Evolutionary conservation across 2,113 vertebrate genomes (phyloP).

Genomic region (Sminthopsis crassicaudata): DNA sequence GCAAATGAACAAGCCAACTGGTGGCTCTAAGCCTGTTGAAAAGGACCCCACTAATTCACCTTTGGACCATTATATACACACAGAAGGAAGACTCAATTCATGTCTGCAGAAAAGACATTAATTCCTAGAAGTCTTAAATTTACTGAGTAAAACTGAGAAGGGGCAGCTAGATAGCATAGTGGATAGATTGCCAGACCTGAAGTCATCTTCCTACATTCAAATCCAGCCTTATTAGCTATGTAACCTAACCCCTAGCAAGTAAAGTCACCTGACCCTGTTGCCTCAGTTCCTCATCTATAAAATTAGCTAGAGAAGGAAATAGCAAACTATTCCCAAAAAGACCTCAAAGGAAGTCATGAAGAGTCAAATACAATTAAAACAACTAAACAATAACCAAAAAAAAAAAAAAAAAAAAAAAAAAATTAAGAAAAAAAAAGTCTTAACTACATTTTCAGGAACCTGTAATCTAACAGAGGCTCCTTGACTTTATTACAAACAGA

Average conservation of each 20-base stretch:
- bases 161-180: background rate
- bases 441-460: constrained; percentile 56
- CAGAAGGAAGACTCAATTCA: constrained; percentile 11
- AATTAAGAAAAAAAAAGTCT: background rate
- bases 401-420: background rate
- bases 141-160: constrained; percentile 52
- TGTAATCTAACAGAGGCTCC: constrained; percentile 52
- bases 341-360: background rate
- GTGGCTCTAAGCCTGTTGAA: background rate
- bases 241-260: background rate
- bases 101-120: constrained; percentile 14
- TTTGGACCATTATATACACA: constrained; percentile 36
- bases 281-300: background rate
- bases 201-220: no score
- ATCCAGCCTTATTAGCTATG: background rate
- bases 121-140: constrained; percentile 58
- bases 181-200: background rate
- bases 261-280: background rate
- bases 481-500: constrained; percentile 1
- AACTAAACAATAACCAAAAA: background rate
- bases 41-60: background rate
- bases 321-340: background rate
- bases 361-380: background rate
- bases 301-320: background rate
- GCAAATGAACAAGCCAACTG: constrained; percentile 21